Conservation (phyloP, 2,888 invertebrate species). For the Erebia palarica region DNA sequence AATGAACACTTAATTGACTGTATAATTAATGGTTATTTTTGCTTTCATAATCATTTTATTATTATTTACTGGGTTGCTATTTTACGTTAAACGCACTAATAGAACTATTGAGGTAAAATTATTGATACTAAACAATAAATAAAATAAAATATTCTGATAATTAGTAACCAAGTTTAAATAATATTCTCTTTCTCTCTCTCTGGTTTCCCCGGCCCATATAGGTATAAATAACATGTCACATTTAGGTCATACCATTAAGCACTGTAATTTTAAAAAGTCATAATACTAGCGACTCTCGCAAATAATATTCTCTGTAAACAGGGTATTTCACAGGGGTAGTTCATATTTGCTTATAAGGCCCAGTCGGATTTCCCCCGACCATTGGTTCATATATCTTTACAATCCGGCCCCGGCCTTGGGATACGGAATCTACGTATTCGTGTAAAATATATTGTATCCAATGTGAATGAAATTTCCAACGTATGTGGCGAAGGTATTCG, state of each 20-base stretch:
- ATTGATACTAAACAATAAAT: too few relatives aligned
- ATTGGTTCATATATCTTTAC: constrained; percentile 30
- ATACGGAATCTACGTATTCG: constrained; percentile 19
- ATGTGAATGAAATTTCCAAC: constrained; percentile 8
- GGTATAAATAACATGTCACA: background rate
- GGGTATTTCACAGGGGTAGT: background rate
- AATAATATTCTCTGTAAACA: constrained; percentile 1
- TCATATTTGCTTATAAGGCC: constrained; percentile 23
- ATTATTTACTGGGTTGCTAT: too few relatives aligned
- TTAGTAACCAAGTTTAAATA: too few relatives aligned
- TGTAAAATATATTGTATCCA: constrained; percentile 15
- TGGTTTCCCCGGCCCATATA: background rate
- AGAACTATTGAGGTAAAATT: too few relatives aligned
- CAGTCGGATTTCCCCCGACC: constrained; percentile 23
- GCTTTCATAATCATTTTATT: too few relatives aligned
- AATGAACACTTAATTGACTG: constrained; percentile 1
- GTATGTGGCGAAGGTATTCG: constrained; percentile 11
- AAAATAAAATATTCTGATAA: too few relatives aligned
- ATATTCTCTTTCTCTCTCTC: too few relatives aligned
- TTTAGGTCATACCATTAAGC: background rate
- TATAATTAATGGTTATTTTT: background rate
- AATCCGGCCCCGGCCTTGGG: constrained; percentile 25
- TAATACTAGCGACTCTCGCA: background rate
- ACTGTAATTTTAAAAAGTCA: background rate
- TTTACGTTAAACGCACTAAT: too few relatives aligned